Conservation (phyloP, 1,140 invertebrate species). For the Drosophila fuyamai region DNA sequence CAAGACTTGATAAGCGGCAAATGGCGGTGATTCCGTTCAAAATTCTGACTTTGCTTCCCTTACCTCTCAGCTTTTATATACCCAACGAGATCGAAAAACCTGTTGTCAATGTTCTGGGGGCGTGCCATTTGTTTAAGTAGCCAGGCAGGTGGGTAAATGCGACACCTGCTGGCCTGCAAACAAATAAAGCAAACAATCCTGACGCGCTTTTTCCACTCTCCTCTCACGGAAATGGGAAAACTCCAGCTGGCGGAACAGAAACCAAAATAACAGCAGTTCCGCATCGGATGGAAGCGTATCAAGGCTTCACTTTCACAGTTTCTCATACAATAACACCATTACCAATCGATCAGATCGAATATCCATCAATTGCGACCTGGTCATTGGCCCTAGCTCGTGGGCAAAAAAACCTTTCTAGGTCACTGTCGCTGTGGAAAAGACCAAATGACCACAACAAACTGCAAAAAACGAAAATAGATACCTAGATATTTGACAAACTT, state of each 20-base stretch:
- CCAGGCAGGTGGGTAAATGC: conserved; percentile 8
- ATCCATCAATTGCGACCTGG: conserved; percentile 15
- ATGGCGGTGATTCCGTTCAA: not conserved
- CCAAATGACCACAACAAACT: conserved; percentile 35
- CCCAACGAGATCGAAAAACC: conserved; percentile 25
- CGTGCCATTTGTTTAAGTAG: conserved; percentile 17
- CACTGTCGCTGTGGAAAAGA: conserved; percentile 33
- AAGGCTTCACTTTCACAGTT: conserved; percentile 49
- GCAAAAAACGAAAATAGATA: conserved; percentile 10
- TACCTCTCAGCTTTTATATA: not conserved
- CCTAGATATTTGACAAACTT: conserved; percentile 10
- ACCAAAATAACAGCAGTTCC: conserved; percentile 48
- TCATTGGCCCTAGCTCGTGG: conserved; percentile 24
- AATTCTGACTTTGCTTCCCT: not conserved
- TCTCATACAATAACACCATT: not conserved
- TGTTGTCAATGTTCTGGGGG: conserved; percentile 19
- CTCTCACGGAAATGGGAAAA: conserved; percentile 51
- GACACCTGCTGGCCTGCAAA: conserved; percentile 26
- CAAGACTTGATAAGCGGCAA: conserved; percentile 24
- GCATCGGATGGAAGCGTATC: conserved; percentile 16
- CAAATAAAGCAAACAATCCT: conserved; percentile 44
- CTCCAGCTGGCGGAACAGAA: conserved; percentile 39
- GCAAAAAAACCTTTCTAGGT: conserved; percentile 58
- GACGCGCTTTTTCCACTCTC: not conserved
- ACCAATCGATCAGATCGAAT: conserved; percentile 34